Base-by-base conservation (phyloP, 2,113 vertebrate species). In the Tichodroma muraria region DNA sequence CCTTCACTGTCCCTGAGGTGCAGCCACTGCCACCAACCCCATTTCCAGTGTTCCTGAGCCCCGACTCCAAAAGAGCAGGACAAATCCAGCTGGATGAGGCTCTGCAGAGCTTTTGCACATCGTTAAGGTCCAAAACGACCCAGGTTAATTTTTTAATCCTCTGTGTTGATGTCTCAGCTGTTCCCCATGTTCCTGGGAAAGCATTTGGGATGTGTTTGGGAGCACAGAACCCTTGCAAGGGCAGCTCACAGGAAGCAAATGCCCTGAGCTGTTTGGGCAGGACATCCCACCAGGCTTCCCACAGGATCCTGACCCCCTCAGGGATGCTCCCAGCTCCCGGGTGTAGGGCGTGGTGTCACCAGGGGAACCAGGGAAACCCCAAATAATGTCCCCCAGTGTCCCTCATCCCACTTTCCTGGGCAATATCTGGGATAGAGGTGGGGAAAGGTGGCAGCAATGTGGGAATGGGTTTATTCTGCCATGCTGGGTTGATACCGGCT, bases 121-220 rank as follows among this genome's bases (percentile, higher is more conserved):
- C 6, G 7, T 23, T 16, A 21, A 50, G 28, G 13, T 37, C 35
- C 47, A 13, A 23, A 47, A 57, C 28, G 6, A 18, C 19, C 35
- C 60, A 17, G 40, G 17, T 22, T 40, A 3, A n/a, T 21, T 5
- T 45, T 45, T 42, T 11, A 64, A 37, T 11, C 17, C 38, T 23
- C 33, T 0, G 0, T 40, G 49, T 1, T 20, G 64, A 4, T 7
- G 4, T 44, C 40, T 33, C 63, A 23, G 20, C 30, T 23, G 14
- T 21, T 50, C 40, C 33, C 23, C 19, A 1, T 6, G 28, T 31
- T 45, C 54, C 65, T 6, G 25, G 66, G 47, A 70, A 28, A 44
- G 13, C 11, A 2, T 38, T 52, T 25, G 52, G 88, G 80, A 11
- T 25, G 30, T 17, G 37, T 70, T 42, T 82, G 76, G 65, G 24